Evolutionary conservation across 1,140 invertebrate genomes (phyloP).

Genomic region (Sycobia sp.): DNA sequence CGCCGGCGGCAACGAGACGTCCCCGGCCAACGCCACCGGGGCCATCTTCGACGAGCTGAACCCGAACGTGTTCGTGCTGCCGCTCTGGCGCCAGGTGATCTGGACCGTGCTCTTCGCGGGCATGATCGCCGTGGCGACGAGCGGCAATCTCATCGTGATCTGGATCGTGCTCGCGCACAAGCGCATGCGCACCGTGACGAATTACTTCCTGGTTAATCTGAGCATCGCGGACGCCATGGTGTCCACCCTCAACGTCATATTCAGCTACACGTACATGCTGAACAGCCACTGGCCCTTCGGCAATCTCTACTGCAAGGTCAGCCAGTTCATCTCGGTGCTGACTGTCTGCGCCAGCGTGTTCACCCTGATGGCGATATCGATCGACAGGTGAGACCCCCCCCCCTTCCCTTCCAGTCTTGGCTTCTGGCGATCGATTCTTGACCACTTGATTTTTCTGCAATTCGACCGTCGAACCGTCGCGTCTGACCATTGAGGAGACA

Average conservation of each 20-base stretch:
- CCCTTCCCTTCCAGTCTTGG: no score
- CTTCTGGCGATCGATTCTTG: no score
- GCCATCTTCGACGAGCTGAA: background rate
- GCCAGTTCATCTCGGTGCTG: conserved; percentile 88
- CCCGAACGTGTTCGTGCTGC: conserved; percentile 71
- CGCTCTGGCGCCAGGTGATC: conserved; percentile 83
- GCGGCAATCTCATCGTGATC: conserved; percentile 92
- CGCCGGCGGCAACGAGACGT: background rate
- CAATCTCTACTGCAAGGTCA: conserved; percentile 89
- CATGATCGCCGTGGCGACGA: conserved; percentile 90
- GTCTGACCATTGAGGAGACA: no score
- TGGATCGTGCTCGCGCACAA: conserved; percentile 92
- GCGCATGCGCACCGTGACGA: conserved; percentile 92
- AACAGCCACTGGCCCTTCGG: conserved; percentile 94
- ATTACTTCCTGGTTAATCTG: conserved; percentile 94
- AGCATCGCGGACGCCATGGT: conserved; percentile 91
- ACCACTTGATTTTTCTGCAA: no score
- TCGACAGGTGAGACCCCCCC: conserved; percentile 81
- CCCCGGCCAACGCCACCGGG: conserved; percentile 12
- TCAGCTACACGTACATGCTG: conserved; percentile 93
- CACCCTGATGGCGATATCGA: conserved; percentile 93
- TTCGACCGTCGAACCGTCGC: no score
- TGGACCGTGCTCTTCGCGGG: conserved; percentile 83
- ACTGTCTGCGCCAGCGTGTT: conserved; percentile 93
- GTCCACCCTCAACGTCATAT: conserved; percentile 89